Percentiles rank a stretch among this genome's conserved stretches.
phyloP scores from a whole-genome alignment of 2,888 invertebrate species.

The Cylloceria caligata region DNA sequence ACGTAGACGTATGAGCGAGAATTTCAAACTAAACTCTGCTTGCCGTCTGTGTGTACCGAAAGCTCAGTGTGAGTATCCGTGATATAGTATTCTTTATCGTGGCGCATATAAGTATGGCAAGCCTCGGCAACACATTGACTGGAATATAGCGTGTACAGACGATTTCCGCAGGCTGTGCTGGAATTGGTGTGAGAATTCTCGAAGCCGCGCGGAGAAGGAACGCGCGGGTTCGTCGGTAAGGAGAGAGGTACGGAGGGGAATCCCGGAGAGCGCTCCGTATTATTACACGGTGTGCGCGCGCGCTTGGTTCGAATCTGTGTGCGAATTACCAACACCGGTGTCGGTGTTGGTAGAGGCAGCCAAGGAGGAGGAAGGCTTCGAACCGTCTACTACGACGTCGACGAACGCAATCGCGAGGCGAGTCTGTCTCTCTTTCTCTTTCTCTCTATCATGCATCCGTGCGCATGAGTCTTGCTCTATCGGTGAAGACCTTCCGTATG shows the following conservation, averaged over 20 bases:
- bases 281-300: constrained; percentile 59
- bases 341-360: constrained; percentile 14
- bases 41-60: background rate
- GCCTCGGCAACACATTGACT: constrained; percentile 26
- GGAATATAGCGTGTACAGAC: constrained; percentile 47
- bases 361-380: constrained; percentile 48
- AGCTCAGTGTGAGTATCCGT: constrained; percentile 12
- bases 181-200: constrained; percentile 66
- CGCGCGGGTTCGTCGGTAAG: constrained; percentile 44
- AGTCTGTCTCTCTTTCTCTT: constrained; percentile 30
- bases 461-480: constrained; percentile 14
- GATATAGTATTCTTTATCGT: constrained; percentile 49
- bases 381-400: constrained; percentile 46
- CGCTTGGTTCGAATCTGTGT: constrained; percentile 48
- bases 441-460: constrained; percentile 18
- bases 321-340: constrained; percentile 60
- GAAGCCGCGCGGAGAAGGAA: constrained; percentile 47
- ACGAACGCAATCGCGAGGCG: constrained; percentile 49
- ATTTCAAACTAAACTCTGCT: constrained; percentile 11
- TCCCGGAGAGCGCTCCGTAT: constrained; percentile 54
- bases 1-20: constrained; percentile 8
- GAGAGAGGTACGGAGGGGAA: constrained; percentile 9
- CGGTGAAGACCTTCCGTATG: constrained; percentile 49
- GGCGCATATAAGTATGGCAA: constrained; percentile 1
- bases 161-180: constrained; percentile 59